phyloP scores from a whole-genome alignment of 2,888 invertebrate species.

The Heteropelma amictum region DNA sequence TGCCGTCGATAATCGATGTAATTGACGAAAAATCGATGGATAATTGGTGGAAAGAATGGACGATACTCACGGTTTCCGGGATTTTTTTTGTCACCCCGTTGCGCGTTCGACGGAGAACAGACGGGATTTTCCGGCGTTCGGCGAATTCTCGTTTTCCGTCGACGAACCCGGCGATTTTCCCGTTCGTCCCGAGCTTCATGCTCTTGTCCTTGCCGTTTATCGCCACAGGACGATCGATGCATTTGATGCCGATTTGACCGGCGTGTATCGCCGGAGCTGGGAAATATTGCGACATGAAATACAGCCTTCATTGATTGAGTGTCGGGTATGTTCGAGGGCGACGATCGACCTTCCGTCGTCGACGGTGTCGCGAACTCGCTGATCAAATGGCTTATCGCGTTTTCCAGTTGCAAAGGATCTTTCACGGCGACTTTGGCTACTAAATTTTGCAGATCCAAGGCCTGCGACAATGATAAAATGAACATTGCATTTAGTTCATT shows the following conservation, averaged over 20 bases:
- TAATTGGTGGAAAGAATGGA: neutral
- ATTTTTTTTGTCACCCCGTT: constrained; percentile 38
- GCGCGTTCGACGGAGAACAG: neutral
- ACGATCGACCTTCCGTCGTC: constrained; percentile 66
- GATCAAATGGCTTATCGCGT: constrained; percentile 85
- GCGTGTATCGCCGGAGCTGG: constrained; percentile 73
- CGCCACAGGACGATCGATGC: constrained; percentile 57
- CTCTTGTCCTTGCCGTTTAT: constrained; percentile 57
- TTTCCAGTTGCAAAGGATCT: constrained; percentile 85
- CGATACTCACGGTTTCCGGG: constrained; percentile 33
- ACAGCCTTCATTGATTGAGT: constrained; percentile 73
- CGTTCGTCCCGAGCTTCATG: constrained; percentile 41
- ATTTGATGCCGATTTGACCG: constrained; percentile 69
- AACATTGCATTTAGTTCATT: too few relatives aligned
- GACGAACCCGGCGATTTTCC: constrained; percentile 40
- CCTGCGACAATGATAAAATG: constrained; percentile 29
- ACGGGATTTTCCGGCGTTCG: neutral
- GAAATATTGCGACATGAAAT: constrained; percentile 70
- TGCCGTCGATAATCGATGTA: neutral
- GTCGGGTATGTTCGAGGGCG: constrained; percentile 66
- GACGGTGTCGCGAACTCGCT: constrained; percentile 78
- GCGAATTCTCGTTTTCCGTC: constrained; percentile 16
- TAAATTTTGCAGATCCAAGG: too few relatives aligned
- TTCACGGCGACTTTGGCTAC: constrained; percentile 81
- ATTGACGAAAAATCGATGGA: neutral